Evolutionary conservation across 2,888 invertebrate species (phyloP).

Genomic region (Eledona agricola): DNA sequence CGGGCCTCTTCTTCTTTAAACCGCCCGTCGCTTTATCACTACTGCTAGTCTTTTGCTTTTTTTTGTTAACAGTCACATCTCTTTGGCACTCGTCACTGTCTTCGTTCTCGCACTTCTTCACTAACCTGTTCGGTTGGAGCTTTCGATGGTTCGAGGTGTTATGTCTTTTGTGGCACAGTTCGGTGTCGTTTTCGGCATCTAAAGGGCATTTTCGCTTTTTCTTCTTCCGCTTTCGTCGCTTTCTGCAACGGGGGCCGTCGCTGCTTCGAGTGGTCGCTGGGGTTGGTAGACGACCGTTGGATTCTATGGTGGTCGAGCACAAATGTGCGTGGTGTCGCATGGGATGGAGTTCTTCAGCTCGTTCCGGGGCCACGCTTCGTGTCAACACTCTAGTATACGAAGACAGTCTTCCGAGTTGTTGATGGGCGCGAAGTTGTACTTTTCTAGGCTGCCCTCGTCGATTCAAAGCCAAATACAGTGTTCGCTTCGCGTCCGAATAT

Average conservation of each 20-base stretch:
- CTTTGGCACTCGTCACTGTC: slow-evolving; percentile 62
- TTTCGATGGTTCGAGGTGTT: slow-evolving; percentile 60
- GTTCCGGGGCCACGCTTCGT: slow-evolving; percentile 66
- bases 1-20: slow-evolving; percentile 65
- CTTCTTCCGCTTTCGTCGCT: slow-evolving; percentile 65
- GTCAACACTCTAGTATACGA: slow-evolving; percentile 78
- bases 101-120: slow-evolving; percentile 52
- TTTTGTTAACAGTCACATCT: slow-evolving; percentile 58
- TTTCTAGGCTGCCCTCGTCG: slow-evolving; percentile 76
- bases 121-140: slow-evolving; percentile 61
- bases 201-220: slow-evolving; percentile 60
- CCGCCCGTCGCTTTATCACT: slow-evolving; percentile 57
- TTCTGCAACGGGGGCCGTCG: slow-evolving; percentile 63
- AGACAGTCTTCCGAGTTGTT: slow-evolving; percentile 77
- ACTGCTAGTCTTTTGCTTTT: slow-evolving; percentile 65
- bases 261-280: slow-evolving; percentile 51
- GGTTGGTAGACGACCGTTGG: slow-evolving; percentile 43
- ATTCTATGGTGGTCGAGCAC: slow-evolving; percentile 49
- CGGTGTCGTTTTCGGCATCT: slow-evolving; percentile 50
- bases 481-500: slow-evolving; percentile 75
- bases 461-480: slow-evolving; percentile 80
- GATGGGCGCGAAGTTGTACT: slow-evolving; percentile 72
- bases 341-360: slow-evolving; percentile 64
- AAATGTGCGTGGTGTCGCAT: slow-evolving; percentile 60
- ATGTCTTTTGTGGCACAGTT: slow-evolving; percentile 48